Evolutionary conservation across 1,140 invertebrate genomes (phyloP), one percentile per base, ranked within the genome.

Genomic region (Pteromalus puparum): DNA sequence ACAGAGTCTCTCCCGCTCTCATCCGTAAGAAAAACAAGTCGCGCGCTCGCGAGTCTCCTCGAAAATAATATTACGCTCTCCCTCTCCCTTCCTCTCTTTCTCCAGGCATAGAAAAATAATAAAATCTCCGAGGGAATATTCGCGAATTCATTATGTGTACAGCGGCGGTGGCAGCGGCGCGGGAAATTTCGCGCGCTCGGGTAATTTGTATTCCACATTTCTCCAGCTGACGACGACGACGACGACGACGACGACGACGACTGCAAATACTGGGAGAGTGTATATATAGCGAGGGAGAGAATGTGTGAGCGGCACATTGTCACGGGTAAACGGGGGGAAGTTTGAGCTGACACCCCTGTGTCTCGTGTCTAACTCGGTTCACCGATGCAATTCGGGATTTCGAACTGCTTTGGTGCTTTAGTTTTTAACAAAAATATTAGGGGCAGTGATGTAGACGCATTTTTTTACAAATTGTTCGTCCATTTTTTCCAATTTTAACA

Each of bases 121-220:
- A 53, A 76, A 53, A 38, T 46, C 24, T 10, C 48, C 67, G 85
- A 83, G 85, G 86, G 87, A 89, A 90, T 89, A 90, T 91, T 89
- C 89, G 76, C 84, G 90, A 91, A 91, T 91, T 91, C 89, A 88
- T 89, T 87, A 87, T 87, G 88, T 79, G 86, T 85, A 87, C 26
- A 28, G 61, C 38, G 30, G 3, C 30, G 30, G n/a, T n/a, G 6
- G 38, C 38, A 42, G 28, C 28, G 65, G 87, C 86, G 87, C 86
- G 86, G 77, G 77, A 86, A 83, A 84, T 86, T 84, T 75, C 82
- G 74, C 68, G 30, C 84, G 15, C 67, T 70, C 67, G 85, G 85
- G 84, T 91, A 92, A 92, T 92, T 92, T 92, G 90, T 92, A 91
- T 92, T 92, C 91, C 88, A 89, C 90, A 90, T 92, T 92, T 91